phyloP scores from a whole-genome alignment of 2,113 vertebrate genomes.

The Petrocephalus microphthalmus region DNA sequence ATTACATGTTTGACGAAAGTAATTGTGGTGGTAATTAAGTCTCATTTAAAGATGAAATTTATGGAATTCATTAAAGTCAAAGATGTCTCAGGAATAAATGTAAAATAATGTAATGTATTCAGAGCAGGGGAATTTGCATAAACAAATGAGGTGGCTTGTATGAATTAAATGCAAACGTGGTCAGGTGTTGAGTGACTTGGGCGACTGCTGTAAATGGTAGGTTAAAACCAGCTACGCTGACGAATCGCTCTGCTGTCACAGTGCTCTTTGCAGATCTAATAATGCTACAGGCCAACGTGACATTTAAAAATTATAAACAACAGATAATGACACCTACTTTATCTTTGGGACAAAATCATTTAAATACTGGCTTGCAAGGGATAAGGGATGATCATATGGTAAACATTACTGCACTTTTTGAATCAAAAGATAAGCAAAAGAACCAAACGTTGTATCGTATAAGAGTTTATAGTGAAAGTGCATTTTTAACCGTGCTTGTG shows the following conservation, averaged over 20 bases:
- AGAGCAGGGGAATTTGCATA: background rate
- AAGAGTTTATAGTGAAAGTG: background rate
- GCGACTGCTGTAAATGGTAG: background rate
- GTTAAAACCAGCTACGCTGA: background rate
- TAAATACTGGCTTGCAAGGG: background rate
- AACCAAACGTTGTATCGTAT: background rate
- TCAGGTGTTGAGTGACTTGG: background rate
- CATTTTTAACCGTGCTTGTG: background rate
- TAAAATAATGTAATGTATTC: background rate
- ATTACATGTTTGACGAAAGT: slow-evolving; percentile 1
- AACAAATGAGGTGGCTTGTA: background rate
- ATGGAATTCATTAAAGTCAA: slow-evolving; percentile 10
- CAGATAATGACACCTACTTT: background rate
- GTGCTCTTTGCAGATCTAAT: background rate
- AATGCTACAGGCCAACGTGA: background rate
- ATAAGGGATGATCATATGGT: background rate
- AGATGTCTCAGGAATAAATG: background rate
- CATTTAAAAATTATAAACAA: background rate
- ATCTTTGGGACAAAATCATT: background rate
- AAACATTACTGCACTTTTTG: background rate
- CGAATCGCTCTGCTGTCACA: background rate
- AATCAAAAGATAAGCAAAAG: background rate
- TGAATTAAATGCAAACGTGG: background rate
- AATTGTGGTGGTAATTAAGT: slow-evolving; percentile 6
- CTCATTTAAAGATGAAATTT: slow-evolving; percentile 5